Evolutionary conservation across 1,140 invertebrate species (phyloP).

Genomic region (Penaeus vannamei): DNA sequence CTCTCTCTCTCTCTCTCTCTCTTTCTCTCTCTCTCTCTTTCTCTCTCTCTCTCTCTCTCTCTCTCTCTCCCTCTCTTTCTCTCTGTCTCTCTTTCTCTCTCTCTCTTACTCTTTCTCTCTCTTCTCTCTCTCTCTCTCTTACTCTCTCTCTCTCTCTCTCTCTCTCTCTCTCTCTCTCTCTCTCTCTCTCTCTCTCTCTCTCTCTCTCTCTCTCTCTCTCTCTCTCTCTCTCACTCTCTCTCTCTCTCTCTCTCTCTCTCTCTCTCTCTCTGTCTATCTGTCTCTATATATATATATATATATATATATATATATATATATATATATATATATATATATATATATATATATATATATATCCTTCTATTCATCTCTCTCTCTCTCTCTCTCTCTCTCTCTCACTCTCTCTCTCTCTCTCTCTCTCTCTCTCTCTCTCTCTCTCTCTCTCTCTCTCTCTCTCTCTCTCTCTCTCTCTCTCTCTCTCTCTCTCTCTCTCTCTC

Average conservation of each 20-base stretch:
- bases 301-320: too few relatives aligned
- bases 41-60: conserved; percentile 24
- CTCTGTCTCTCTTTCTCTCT: background rate
- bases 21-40: background rate
- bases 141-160: too few relatives aligned
- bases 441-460: conserved; percentile 44
- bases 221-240: conserved; percentile 39
- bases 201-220: background rate
- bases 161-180: too few relatives aligned
- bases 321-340: background rate
- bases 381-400: conserved; percentile 52
- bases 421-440: conserved; percentile 6
- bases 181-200: background rate
- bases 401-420: conserved; percentile 26
- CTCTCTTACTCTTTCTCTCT: background rate
- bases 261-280: too few relatives aligned
- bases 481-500: conserved; percentile 26
- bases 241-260: conserved; percentile 25
- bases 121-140: background rate
- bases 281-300: too few relatives aligned
- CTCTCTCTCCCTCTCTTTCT: conserved; percentile 13
- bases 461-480: conserved; percentile 33
- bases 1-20: conserved; percentile 11
- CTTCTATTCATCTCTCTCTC: conserved; percentile 36
- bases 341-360: background rate